These are phyloP conservation scores for Lutjanus erythropterus DNA, from an alignment of 2,113 vertebrate species.

Conservation along the genomic window DNA sequence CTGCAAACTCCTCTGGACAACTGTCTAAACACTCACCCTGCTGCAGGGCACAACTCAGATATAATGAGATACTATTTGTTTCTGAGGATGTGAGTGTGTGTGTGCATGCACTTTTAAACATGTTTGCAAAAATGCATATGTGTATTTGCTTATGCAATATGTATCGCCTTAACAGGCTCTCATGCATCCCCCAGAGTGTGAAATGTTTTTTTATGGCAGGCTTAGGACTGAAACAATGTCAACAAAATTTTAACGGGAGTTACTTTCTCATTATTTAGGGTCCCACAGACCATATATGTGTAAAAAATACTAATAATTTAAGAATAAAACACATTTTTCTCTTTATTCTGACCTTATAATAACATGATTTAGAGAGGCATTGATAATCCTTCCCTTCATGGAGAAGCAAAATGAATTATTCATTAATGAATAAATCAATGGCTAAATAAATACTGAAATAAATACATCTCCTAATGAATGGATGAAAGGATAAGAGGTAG, in stretches of 20 bases:
- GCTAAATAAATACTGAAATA: background rate
- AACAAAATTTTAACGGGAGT: background rate
- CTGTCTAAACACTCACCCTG: conserved; percentile 55
- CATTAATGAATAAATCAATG: background rate
- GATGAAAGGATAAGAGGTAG: background rate
- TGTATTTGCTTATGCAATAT: background rate
- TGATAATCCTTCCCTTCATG: background rate
- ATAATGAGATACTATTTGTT: conserved; percentile 56
- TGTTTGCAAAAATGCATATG: background rate
- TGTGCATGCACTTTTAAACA: background rate
- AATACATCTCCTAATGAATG: background rate
- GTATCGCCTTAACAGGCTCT: background rate
- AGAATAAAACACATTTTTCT: background rate
- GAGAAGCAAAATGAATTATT: background rate
- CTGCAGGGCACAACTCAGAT: conserved; percentile 45
- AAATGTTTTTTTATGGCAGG: background rate
- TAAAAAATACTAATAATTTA: background rate
- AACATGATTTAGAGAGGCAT: background rate
- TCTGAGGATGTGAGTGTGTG: background rate
- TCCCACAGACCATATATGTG: background rate
- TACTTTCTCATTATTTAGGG: background rate
- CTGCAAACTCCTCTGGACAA: conserved; percentile 58
- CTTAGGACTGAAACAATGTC: background rate
- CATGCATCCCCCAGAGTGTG: background rate
- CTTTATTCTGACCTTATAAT: background rate